Base-by-base conservation (phyloP, 35 echinoderm and acorn worm genomes). In the Heliocidaris tuberculata region DNA sequence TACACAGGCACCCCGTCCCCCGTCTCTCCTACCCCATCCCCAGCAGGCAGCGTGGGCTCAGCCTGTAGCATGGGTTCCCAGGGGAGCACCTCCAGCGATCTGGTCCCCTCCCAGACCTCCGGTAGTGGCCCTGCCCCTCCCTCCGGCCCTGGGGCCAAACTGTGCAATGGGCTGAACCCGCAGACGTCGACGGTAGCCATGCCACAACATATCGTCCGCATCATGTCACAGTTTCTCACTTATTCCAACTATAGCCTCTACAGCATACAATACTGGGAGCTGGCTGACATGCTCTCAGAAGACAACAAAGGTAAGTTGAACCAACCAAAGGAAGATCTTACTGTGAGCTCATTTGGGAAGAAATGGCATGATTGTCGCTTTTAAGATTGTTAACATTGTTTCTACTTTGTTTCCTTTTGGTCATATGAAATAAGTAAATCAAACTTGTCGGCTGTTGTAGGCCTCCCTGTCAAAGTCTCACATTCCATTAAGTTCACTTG, bases 11-110 rank as follows among this genome's bases (percentile, higher is more conserved):
- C 97, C 52, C 98, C 97, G 50, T 97, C 98, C 48, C 97, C 97
- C 0, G 97, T 99, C 97, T 99, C 98, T 31, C 98, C 98, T 5
- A 97, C 98, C 47, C 98, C 98, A 12, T 99, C 98, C 88, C 97
- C 98, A 12, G 98, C 98, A 5, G 98, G 98, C 48, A 97, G 97
- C 90, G 96, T 99, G 4, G 97, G 98, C 13, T 99, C 98, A 9
- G 95, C 94, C n/a, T 96, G 98, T 60, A 98, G 97, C 94, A 49
- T 98, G 95, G 97, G 97, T 17, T 98, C 97, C 47, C 97, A 98
- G 94, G 96, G 97, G 31, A 99, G 98, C 92, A 97, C 94, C 96
- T 95, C 94, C 95, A 94, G 97, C 47, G 95, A 97, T 85, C 60
- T 88, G 60, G 88, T 86, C 94, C 94, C 90, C 59, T 60, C 94